Percentiles rank a stretch among this genome's conserved stretches.
Conservation (phyloP, 2,113 vertebrate genomes). For the Cyphomyrus discorhynchus region DNA sequence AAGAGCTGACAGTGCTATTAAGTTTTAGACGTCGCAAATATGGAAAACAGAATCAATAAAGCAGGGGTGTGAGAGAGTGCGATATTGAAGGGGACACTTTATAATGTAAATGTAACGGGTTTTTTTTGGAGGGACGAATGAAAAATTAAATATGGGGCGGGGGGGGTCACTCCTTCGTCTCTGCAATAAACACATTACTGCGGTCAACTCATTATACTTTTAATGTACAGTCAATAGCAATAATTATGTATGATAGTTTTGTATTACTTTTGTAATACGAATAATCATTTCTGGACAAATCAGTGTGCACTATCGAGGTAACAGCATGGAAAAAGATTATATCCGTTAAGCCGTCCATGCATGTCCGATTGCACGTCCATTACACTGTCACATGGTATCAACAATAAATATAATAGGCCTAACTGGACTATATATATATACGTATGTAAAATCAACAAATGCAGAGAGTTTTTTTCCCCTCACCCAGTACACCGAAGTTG, state of each 20-base stretch:
- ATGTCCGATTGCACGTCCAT: not conserved
- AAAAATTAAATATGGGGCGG: not conserved
- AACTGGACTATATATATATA: not conserved
- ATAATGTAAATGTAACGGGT: not conserved
- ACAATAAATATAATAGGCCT: not conserved
- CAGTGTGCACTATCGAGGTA: not conserved
- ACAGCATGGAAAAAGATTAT: not conserved
- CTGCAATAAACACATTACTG: not conserved
- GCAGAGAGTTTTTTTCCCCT: too few relatives aligned
- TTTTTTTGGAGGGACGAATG: not conserved
- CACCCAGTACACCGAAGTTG: too few relatives aligned
- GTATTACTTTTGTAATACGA: not conserved
- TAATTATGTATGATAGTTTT: not conserved
- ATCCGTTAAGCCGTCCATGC: not conserved
- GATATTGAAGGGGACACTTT: not conserved
- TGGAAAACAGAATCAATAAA: not conserved
- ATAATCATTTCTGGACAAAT: not conserved
- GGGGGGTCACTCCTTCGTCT: not conserved
- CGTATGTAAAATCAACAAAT: too few relatives aligned
- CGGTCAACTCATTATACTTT: not conserved
- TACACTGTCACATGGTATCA: not conserved
- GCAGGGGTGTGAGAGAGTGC: not conserved
- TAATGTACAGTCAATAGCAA: not conserved
- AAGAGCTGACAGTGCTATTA: not conserved
- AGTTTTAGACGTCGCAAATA: not conserved